Evolutionary conservation across 2,888 invertebrate species (phyloP).

Genomic region (Campoletis raptor): DNA sequence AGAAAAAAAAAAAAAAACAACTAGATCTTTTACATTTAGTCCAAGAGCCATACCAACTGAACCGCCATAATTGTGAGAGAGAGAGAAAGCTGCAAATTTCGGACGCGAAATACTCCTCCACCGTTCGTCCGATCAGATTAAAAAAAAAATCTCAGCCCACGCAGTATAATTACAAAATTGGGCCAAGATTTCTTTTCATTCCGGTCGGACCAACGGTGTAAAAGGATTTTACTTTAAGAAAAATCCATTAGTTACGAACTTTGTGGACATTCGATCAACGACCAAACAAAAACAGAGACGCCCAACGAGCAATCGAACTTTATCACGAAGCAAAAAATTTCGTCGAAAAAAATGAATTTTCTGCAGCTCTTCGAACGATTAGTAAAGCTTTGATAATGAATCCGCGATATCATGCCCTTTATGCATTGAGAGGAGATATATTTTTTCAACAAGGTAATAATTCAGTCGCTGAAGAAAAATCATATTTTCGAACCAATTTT

Average conservation of each 20-base stretch:
- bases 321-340: slow-evolving; percentile 49
- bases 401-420: slow-evolving; percentile 68
- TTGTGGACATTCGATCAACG: slow-evolving; percentile 53
- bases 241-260: slow-evolving; percentile 42
- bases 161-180: too few species aligned
- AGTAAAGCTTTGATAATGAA: slow-evolving; percentile 69
- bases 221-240: background rate
- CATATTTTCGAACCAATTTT: background rate
- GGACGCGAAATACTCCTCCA: too few species aligned
- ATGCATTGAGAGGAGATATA: slow-evolving; percentile 71
- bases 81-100: too few species aligned
- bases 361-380: slow-evolving; percentile 46
- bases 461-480: background rate
- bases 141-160: too few species aligned
- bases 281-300: slow-evolving; percentile 43
- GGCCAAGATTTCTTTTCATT: too few species aligned
- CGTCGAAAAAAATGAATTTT: slow-evolving; percentile 31
- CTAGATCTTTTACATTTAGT: background rate
- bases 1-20: background rate
- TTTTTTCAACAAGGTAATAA: slow-evolving; percentile 66
- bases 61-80: too few species aligned
- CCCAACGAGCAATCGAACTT: slow-evolving; percentile 52
- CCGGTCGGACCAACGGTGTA: too few species aligned
- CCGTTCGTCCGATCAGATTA: too few species aligned
- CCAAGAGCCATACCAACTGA: too few species aligned